Evolutionary conservation across 92 coral and sea anemone genomes (phyloP), one percentile per base, ranked within the genome.

Genomic region (Blastomussa wellsi): DNA sequence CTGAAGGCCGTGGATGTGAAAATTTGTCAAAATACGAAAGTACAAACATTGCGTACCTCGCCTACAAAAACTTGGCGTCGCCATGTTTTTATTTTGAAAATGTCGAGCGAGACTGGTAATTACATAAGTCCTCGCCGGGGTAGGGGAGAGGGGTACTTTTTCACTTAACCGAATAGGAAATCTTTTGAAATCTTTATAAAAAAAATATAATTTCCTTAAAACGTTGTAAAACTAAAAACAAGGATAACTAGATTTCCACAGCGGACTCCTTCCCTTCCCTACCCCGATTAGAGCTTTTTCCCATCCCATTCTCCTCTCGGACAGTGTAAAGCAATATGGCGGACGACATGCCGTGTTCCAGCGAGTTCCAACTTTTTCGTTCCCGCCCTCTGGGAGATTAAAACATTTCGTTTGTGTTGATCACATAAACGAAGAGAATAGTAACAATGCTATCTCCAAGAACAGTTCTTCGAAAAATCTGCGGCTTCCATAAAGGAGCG

Each of bases 1-100:
- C 29, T 83, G 79, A 35, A 55, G 72, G 11, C 53, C 55, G 12
- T 33, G 74, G 87, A 41, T 11, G 7, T 44, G 80, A 55, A 60
- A 42, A 59, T 19, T 16, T 28, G 80, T 48, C 10, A 10, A 75
- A 60, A 55, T 48, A 75, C 48, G 92, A 79, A 20, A 74, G 38
- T 41, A 26, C 59, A 74, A 80, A 60, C 71, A 73, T 26, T 69
- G 79, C 74, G 59, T 62, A 72, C 49, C 19, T 26, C 39, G 41
- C n/a, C n/a, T n/a, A n/a, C 69, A 29, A 55, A 44, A 57, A 59
- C 57, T 26, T 42, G 15, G 1, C 7, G 29, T 42, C 87, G 87
- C 64, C 80, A 83, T 73, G 32, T 74, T 74, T 36, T 22, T 60
- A 17, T 31, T 57, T 38, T 17, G 16, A 52, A 20, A 11, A 51